Percentiles rank a stretch among this genome's conserved stretches.
Evolutionary conservation across 2,797 vertebrate genomes (phyloP).

Genomic region (Schizopygopsis pylzovi): DNA sequence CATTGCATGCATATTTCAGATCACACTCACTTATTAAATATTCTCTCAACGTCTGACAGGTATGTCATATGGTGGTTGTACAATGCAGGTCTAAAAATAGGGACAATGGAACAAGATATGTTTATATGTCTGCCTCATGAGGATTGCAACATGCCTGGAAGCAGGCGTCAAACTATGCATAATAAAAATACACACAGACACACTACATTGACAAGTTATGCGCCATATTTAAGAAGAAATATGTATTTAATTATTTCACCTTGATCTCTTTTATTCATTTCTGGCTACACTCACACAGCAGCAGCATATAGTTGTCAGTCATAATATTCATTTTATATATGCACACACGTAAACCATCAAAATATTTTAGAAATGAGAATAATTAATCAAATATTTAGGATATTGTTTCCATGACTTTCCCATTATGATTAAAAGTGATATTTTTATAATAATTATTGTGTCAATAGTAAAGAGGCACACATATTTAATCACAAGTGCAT

Average conservation of each 20-base stretch:
- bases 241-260: not conserved
- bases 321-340: not conserved
- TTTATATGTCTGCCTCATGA: not conserved
- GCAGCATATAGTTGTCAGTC: not conserved
- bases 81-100: conserved; percentile 15
- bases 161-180: not conserved
- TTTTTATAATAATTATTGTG: not conserved
- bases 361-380: not conserved
- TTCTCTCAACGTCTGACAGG: not conserved
- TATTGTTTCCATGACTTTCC: not conserved
- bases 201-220: not conserved
- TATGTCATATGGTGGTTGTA: not conserved
- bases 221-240: not conserved
- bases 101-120: not conserved
- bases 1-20: not conserved
- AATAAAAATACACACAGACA: not conserved
- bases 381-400: not conserved
- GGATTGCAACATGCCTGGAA: conserved; percentile 11
- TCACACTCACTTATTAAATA: not conserved
- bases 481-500: not conserved
- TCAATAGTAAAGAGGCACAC: not conserved
- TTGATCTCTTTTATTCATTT: not conserved
- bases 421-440: not conserved
- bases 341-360: not conserved
- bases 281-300: not conserved